Base-by-base conservation (phyloP, 2,888 invertebrate genomes). In the Melitaea athalia region DNA sequence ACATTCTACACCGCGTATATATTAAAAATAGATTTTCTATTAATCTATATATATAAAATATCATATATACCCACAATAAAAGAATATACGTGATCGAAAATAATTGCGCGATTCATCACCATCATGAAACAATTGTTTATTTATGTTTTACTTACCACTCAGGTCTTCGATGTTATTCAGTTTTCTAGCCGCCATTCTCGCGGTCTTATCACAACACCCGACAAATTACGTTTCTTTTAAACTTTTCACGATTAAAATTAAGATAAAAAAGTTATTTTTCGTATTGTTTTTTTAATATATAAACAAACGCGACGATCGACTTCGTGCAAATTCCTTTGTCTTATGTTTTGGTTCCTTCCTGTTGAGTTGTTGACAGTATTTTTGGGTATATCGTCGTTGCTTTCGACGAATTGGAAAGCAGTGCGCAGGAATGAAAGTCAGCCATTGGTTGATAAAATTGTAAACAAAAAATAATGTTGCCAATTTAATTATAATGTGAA, bases 81-180 rank as follows among this genome's bases (percentile, higher is more conserved):
- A 38, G 57, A 68, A 75, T 72, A 76, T 77, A 78, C 77, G 78
- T 77, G 77, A 77, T 76, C 73, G 38, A 76, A 76, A 83, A 81
- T 80, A 71, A 75, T n/a, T 79, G 72, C 75, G 62, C 69, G 81
- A 84, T 84, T 84, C 81, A 77, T 80, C 81, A 83, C 80, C 79
- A 79, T 64, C 53, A 77, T 77, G 76, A 76, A 72, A 76, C 74
- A 77, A 79, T 81, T 87, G 85, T 86, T 86, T 88, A 86, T 86
- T 81, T 86, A 85, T 31, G 52, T 52, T 52, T 64, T 69, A 69
- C 92, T 92, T 77, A 93, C 92, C 92, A 79, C 92, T 92, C 63
- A 93, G 76, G 81, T 92, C 92, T 82, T 93, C 93, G 76, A 91
- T 84, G 66, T 91, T 92, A 75, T 92, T 92, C 79, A 92, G 82